Evolutionary conservation across 2,888 invertebrate species (phyloP).

Genomic region (Rhimphoctona megacephalus): DNA sequence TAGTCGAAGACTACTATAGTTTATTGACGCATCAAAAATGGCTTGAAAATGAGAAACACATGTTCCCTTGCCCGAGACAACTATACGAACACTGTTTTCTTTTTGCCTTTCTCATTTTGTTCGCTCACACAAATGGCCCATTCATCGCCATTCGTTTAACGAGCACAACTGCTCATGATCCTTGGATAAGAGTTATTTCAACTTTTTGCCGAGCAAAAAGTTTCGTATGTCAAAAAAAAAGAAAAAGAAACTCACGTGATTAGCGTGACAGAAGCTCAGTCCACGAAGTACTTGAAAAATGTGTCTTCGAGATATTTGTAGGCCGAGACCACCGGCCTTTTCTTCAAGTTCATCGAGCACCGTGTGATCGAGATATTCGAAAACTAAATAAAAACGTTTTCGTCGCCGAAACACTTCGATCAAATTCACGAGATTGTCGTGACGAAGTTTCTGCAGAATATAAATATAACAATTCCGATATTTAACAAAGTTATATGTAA

Average conservation of each 20-base stretch:
- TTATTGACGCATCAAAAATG: slow-evolving; percentile 8
- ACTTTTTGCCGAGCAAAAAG: not conserved
- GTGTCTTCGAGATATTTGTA: slow-evolving; percentile 90
- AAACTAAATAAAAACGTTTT: slow-evolving; percentile 94
- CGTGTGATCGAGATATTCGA: slow-evolving; percentile 95
- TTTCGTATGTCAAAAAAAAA: not conserved
- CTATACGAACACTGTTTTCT: slow-evolving; percentile 2
- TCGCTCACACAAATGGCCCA: slow-evolving; percentile 47
- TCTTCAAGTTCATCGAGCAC: slow-evolving; percentile 93
- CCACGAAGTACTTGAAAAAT: slow-evolving; percentile 93
- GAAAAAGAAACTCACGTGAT: slow-evolving; percentile 88
- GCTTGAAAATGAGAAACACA: slow-evolving; percentile 46
- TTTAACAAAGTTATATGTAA: not conserved
- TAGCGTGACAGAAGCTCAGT: slow-evolving; percentile 93
- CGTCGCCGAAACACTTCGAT: slow-evolving; percentile 95
- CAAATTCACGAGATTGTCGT: slow-evolving; percentile 95
- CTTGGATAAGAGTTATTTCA: slow-evolving; percentile 11
- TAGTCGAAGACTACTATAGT: not conserved
- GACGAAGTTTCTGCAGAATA: slow-evolving; percentile 90
- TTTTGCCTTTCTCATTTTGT: slow-evolving; percentile 13
- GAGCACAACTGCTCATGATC: slow-evolving; percentile 28
- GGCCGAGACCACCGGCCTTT: slow-evolving; percentile 89
- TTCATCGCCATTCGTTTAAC: slow-evolving; percentile 60
- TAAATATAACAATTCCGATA: not conserved
- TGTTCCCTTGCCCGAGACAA: slow-evolving; percentile 22